phyloP scores from a whole-genome alignment of 2,797 vertebrate species.

The Myiothlypis coronata region DNA sequence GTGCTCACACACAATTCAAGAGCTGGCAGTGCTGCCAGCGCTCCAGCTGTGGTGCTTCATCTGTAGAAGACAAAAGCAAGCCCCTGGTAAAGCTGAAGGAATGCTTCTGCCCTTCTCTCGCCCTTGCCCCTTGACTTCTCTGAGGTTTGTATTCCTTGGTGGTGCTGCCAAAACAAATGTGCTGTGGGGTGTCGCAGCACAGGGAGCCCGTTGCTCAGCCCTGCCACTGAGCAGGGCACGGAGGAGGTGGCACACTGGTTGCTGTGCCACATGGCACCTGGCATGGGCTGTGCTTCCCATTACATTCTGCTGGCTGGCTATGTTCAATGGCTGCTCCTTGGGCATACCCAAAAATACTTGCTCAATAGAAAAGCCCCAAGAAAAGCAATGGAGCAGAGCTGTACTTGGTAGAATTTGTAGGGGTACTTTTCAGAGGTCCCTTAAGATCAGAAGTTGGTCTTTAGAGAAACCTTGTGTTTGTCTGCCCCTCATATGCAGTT shows the following conservation, averaged over 20 bases:
- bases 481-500: not conserved
- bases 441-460: not conserved
- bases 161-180: not conserved
- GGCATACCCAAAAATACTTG: not conserved
- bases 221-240: not conserved
- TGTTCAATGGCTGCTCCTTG: not conserved
- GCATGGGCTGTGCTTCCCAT: not conserved
- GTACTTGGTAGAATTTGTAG: not conserved
- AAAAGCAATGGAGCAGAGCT: not conserved
- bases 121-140: not conserved
- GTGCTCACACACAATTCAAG: not conserved
- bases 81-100: not conserved
- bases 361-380: not conserved
- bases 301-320: not conserved
- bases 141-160: not conserved
- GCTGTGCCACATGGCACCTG: not conserved
- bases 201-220: not conserved
- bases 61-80: not conserved
- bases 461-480: not conserved
- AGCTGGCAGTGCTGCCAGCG: not conserved
- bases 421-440: not conserved
- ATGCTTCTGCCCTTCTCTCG: not conserved
- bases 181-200: fast-evolving
- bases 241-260: not conserved
- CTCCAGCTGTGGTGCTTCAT: not conserved